These are phyloP conservation scores for Decapterus maruadsi DNA, from an alignment of 2,797 vertebrate species.

Conservation along the genomic window DNA sequence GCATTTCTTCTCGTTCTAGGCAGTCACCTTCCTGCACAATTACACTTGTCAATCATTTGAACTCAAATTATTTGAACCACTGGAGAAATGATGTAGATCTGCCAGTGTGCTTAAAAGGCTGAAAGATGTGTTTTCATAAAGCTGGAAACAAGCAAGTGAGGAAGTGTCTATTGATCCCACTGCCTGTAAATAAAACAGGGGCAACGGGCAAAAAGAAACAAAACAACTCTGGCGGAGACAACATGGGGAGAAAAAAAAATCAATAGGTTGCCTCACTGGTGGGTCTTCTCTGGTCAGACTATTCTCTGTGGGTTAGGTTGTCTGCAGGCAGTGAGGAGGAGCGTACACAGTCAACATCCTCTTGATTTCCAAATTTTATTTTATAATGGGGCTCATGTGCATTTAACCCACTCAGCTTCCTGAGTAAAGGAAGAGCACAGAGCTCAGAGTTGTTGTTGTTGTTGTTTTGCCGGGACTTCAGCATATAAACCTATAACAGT, in stretches of 20 bases:
- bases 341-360: constrained; percentile 66
- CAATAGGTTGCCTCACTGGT: constrained; percentile 83
- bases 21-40: constrained; percentile 77
- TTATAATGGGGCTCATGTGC: constrained; percentile 63
- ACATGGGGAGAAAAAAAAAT: constrained; percentile 81
- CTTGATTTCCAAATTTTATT: constrained; percentile 75
- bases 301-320: constrained; percentile 78
- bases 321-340: constrained; percentile 62
- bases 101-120: constrained; percentile 80
- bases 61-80: constrained; percentile 81
- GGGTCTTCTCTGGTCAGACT: constrained; percentile 81
- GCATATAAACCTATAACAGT: constrained; percentile 24
- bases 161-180: constrained; percentile 84
- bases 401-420: constrained; percentile 63
- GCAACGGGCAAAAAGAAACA: constrained; percentile 85
- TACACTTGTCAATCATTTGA: constrained; percentile 88
- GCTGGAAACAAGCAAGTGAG: constrained; percentile 81
- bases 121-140: constrained; percentile 85
- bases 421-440: constrained; percentile 38
- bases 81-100: constrained; percentile 85
- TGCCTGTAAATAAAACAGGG: constrained; percentile 85
- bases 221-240: constrained; percentile 82
- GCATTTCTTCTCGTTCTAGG: constrained; percentile 73
- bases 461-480: not conserved
- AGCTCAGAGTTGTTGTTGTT: constrained; percentile 16